Conservation (phyloP, 2,113 vertebrate species). For the Clarias magur region DNA sequence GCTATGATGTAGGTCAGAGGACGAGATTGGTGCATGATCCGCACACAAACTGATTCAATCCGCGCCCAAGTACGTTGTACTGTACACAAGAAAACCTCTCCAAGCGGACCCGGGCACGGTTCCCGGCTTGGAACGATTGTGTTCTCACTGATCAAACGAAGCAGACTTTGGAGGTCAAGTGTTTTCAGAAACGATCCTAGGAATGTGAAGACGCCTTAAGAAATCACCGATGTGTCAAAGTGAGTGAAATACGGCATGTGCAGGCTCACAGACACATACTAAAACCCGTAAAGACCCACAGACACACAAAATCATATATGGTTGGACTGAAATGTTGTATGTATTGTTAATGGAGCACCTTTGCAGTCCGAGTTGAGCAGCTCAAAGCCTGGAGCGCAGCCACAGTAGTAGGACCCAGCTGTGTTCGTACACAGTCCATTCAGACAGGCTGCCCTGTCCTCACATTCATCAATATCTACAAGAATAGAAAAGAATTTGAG, state of each 20-base stretch:
- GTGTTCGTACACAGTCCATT: conserved; percentile 69
- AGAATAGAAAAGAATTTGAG: neutral
- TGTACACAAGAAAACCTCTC: too few species aligned
- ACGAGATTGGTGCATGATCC: too few species aligned
- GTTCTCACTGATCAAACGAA: too few species aligned
- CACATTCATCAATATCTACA: conserved; percentile 74
- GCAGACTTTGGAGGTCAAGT: too few species aligned
- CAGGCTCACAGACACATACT: neutral
- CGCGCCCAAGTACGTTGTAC: too few species aligned
- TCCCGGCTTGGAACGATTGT: too few species aligned
- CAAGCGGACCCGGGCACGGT: too few species aligned
- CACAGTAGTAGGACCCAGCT: conserved; percentile 68
- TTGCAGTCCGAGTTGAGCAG: conserved; percentile 62
- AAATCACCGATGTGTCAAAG: neutral
- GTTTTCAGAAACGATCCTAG: too few species aligned
- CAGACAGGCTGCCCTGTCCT: conserved; percentile 60
- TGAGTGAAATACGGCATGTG: neutral
- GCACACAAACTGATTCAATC: too few species aligned
- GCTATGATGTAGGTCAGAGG: too few species aligned
- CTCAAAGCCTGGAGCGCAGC: conserved; percentile 66
- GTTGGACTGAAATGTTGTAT: neutral
- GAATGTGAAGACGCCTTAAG: neutral
- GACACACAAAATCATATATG: neutral
- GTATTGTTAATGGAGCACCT: conserved; percentile 55
- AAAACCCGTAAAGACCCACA: neutral